Evolutionary conservation across 2,797 vertebrate species (phyloP).

Genomic region (Pachyuromys duprasi): DNA sequence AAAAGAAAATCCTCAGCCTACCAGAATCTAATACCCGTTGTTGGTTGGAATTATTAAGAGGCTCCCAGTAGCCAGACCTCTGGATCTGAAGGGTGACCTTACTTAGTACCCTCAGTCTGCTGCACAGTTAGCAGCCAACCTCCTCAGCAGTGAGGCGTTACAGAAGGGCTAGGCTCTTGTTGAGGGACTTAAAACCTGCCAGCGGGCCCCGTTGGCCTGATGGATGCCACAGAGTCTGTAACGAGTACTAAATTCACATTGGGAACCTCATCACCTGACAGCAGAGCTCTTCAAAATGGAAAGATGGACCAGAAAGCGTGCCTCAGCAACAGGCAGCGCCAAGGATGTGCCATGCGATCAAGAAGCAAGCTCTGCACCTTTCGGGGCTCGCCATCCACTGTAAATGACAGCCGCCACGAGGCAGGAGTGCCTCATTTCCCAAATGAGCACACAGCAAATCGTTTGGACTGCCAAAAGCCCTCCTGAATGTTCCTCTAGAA

Average conservation of each 20-base stretch:
- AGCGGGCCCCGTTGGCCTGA: neutral
- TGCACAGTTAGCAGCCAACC: neutral
- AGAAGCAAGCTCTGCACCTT: neutral
- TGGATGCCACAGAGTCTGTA: neutral
- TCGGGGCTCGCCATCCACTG: neutral
- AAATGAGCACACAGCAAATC: neutral
- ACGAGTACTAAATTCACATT: neutral
- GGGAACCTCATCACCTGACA: neutral
- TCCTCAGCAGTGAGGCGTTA: neutral
- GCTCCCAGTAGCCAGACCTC: neutral
- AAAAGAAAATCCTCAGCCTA: neutral
- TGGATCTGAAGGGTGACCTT: neutral
- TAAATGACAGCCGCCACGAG: neutral
- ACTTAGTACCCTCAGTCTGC: conserved; percentile 17
- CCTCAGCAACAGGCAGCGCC: neutral
- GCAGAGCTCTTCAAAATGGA: neutral
- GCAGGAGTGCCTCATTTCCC: neutral
- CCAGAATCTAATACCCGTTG: neutral
- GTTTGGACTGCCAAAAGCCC: neutral
- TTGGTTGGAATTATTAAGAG: neutral
- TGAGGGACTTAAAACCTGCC: neutral
- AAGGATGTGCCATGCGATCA: neutral
- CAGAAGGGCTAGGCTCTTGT: conserved; percentile 30
- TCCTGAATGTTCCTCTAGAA: neutral
- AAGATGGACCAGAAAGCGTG: neutral